Evolutionary conservation across 1,140 invertebrate genomes (phyloP), one percentile per base, ranked within the genome.

Genomic region (Nylanderia fulva): DNA sequence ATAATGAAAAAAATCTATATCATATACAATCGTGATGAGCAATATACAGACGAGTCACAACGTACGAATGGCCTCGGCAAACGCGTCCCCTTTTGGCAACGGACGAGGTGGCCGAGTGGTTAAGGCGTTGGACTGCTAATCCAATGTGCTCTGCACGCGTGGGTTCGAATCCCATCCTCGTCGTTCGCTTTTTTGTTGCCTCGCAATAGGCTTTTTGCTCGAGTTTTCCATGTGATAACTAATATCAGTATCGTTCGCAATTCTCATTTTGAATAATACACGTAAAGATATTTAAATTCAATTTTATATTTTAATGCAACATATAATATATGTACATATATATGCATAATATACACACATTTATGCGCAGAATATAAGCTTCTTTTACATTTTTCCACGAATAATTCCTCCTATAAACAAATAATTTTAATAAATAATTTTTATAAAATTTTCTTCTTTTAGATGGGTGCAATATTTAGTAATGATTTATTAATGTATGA

Each of bases 121-220:
- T 97, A 97, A 97, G 97, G 97, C 97, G 97, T 97, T 97, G 97
- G 97, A 97, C 97, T 97, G 97, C 97, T 97, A 97, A 96, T 96
- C 96, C 96, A 96, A 96, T 96, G 96, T 96, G 96, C 96, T 96
- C 96, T 96, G 96, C 97, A 97, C 97, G 97, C 97, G 97, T 97
- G 97, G 97, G 97, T 97, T 97, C 97, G 97, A 97, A 97, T 97
- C 97, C 97, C 97, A 97, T 97, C 97, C 97, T 97, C 96, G 96
- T 97, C 97, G 97, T 79, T 84, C 79, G 74, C 64, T 88, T 89
- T 89, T 89, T 89, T 48, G 64, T 86, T 76, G 42, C n/a, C 11
- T 27, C 21, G 15, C 24, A 21, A 72, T 27, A 18, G n/a, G 36
- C 24, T 27, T 2, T 29, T 15, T 63, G 1, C 33, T 4, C 29